Evolutionary conservation across 2,113 vertebrate genomes (phyloP).

Genomic region (Chionomys nivalis): DNA sequence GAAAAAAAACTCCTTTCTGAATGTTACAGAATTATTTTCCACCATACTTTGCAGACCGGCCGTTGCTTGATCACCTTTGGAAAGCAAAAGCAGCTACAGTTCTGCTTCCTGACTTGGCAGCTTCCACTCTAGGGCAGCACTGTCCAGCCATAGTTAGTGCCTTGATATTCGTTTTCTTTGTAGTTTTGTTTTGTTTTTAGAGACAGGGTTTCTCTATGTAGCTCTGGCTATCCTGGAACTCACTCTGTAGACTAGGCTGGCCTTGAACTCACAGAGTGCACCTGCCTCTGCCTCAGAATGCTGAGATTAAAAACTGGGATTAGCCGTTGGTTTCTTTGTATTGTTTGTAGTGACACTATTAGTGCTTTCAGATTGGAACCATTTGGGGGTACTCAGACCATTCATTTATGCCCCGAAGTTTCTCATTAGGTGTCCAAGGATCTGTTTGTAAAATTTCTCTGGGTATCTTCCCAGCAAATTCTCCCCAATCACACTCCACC

Average conservation of each 20-base stretch:
- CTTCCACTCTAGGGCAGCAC: neutral
- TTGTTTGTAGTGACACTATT: neutral
- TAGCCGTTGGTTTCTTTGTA: neutral
- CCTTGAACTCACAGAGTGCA: neutral
- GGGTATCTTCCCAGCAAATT: neutral
- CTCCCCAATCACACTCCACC: neutral
- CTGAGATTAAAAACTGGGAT: neutral
- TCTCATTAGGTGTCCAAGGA: neutral
- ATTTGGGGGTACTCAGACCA: neutral
- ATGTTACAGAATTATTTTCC: neutral
- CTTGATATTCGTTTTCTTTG: neutral
- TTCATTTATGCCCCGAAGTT: neutral
- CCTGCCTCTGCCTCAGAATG: neutral
- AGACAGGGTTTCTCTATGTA: neutral
- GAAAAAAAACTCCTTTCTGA: neutral
- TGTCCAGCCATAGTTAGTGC: neutral
- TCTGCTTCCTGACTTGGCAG: neutral
- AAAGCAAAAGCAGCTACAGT: neutral
- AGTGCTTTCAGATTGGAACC: neutral
- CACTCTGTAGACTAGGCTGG: neutral
- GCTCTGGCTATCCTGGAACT: neutral
- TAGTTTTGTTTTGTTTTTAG: neutral
- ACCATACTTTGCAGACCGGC: neutral
- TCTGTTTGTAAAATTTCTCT: constrained; percentile 17
- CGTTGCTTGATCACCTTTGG: neutral